Evolutionary conservation across 2,113 vertebrate species (phyloP).

Genomic region (Ciconia boyciana): DNA sequence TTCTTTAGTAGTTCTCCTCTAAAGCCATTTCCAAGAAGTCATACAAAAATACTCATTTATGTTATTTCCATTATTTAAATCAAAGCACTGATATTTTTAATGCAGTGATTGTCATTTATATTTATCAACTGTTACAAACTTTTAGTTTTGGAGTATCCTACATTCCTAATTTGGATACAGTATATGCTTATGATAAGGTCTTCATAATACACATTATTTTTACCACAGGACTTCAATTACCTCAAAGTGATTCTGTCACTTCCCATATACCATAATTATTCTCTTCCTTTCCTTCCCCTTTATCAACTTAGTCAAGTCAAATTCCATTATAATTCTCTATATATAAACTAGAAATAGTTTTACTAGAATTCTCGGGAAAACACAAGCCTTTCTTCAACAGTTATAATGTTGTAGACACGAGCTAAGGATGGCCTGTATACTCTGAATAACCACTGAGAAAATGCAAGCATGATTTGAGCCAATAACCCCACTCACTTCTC

Average conservation of each 20-base stretch:
- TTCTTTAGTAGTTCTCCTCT: background rate
- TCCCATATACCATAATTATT: background rate
- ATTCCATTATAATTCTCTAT: background rate
- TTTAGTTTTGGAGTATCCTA: background rate
- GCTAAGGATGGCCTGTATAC: background rate
- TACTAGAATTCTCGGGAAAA: background rate
- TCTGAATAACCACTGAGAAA: background rate
- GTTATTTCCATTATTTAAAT: background rate
- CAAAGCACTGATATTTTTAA: background rate
- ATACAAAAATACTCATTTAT: background rate
- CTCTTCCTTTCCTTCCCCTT: background rate
- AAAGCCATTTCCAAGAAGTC: background rate
- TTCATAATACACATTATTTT: background rate
- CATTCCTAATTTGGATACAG: background rate
- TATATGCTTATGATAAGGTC: background rate
- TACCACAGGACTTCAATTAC: background rate
- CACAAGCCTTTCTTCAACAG: background rate
- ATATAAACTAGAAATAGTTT: background rate
- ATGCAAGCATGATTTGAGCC: background rate
- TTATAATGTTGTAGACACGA: accelerated
- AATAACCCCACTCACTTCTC: background rate
- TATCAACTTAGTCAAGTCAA: background rate
- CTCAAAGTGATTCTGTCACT: background rate
- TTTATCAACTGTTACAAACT: background rate
- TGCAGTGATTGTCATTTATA: background rate